phyloP scores from a whole-genome alignment of 2,797 vertebrate genomes.

The Tokudaia muenninki region DNA sequence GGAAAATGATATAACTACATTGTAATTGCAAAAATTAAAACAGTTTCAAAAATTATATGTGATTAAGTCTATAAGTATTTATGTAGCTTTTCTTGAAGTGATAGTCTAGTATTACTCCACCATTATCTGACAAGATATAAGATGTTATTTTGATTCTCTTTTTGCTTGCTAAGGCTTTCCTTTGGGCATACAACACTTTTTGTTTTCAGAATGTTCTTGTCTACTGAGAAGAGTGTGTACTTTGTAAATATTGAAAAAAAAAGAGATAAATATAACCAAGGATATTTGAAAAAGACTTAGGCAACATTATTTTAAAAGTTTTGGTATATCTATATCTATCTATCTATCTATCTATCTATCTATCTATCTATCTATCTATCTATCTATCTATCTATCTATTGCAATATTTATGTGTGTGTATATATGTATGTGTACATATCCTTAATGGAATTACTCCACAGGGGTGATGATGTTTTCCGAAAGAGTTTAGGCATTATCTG shows the following conservation, averaged over 20 bases:
- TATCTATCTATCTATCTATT: too few species aligned
- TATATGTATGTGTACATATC: background rate
- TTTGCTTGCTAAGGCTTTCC: background rate
- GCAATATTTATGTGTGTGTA: background rate
- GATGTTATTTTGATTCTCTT: background rate
- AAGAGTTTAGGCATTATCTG: background rate
- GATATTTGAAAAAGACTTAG: background rate
- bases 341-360: too few species aligned
- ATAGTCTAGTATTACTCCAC: background rate
- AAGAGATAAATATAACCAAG: background rate
- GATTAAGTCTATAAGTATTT: background rate
- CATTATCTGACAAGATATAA: background rate
- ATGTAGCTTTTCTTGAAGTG: background rate
- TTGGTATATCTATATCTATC: background rate
- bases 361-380: too few species aligned
- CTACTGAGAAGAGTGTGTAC: background rate
- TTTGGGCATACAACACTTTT: background rate
- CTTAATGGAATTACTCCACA: background rate
- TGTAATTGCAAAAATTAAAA: background rate
- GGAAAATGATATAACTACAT: background rate
- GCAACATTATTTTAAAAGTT: background rate
- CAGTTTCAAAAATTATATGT: background rate
- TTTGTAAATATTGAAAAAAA: background rate
- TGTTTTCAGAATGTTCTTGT: background rate
- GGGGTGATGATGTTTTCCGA: background rate